Percentiles rank a stretch among this genome's conserved stretches.
Conservation (phyloP, 2,113 vertebrate species). For the Lasiurus cinereus region DNA sequence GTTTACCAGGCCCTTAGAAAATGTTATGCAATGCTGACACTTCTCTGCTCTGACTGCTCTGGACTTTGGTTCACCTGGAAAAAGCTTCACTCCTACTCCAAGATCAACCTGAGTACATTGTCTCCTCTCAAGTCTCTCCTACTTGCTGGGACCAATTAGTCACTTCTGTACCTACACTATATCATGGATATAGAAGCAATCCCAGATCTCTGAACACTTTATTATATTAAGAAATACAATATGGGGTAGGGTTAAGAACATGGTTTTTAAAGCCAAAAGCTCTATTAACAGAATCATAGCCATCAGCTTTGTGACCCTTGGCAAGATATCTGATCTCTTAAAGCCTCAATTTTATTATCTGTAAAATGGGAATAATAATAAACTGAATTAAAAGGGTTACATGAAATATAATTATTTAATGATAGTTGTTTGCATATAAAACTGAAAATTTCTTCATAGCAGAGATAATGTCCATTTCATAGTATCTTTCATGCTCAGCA, state of each 20-base stretch:
- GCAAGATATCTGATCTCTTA: background rate
- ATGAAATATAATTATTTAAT: background rate
- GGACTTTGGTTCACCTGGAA: background rate
- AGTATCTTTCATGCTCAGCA: background rate
- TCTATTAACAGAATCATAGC: background rate
- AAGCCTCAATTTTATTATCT: background rate
- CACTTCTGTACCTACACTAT: background rate
- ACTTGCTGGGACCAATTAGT: background rate
- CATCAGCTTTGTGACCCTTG: background rate
- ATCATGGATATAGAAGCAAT: background rate
- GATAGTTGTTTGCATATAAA: background rate
- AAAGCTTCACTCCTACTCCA: background rate
- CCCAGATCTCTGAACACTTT: background rate
- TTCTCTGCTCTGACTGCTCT: background rate
- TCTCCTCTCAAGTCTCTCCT: background rate
- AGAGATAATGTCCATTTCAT: background rate
- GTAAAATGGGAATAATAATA: background rate
- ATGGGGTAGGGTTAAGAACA: background rate
- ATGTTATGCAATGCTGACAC: background rate
- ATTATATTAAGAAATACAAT: background rate
- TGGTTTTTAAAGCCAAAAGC: background rate
- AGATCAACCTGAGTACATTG: fast-evolving
- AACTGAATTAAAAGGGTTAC: background rate
- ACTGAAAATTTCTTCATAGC: background rate
- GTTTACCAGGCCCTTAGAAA: background rate